These are phyloP conservation scores for Tapirus terrestris DNA, from an alignment of 2,113 vertebrate species.

Conservation along the genomic window DNA sequence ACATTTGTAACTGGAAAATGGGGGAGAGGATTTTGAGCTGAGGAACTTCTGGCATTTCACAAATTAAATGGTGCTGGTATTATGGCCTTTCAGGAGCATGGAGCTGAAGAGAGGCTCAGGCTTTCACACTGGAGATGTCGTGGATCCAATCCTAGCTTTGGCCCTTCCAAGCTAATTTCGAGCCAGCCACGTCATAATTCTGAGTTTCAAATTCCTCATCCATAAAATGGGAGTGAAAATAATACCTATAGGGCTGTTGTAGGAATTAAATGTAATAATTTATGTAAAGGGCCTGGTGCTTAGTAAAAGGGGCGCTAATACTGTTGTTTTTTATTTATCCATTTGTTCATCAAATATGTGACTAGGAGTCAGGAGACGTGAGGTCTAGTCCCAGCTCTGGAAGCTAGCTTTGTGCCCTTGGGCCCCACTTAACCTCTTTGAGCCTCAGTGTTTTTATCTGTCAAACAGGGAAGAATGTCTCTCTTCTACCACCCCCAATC, in stretches of 20 bases:
- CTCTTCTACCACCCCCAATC: not conserved
- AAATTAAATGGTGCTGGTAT: not conserved
- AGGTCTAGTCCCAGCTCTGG: not conserved
- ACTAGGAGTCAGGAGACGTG: not conserved
- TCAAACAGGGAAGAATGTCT: not conserved
- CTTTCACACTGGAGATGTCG: not conserved
- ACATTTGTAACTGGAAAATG: not conserved
- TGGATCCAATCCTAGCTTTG: not conserved
- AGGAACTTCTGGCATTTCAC: not conserved
- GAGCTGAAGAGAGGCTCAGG: not conserved
- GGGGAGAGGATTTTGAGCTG: not conserved
- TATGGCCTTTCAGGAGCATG: not conserved
- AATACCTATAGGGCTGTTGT: not conserved
- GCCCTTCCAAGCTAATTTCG: slow-evolving; percentile 12
- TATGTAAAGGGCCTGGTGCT: not conserved
- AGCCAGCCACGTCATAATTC: not conserved
- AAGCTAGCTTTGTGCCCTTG: not conserved
- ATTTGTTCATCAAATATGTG: not conserved
- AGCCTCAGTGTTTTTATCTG: not conserved
- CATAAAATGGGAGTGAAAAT: slow-evolving; percentile 28
- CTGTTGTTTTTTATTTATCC: not conserved
- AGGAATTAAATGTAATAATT: slow-evolving; percentile 2
- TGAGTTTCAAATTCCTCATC: slow-evolving; percentile 43
- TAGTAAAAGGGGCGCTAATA: not conserved
- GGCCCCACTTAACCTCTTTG: not conserved